These are phyloP conservation scores for Anoplophora glabripennis DNA, from an alignment of 1,140 invertebrate genomes.

Conservation along the genomic window DNA sequence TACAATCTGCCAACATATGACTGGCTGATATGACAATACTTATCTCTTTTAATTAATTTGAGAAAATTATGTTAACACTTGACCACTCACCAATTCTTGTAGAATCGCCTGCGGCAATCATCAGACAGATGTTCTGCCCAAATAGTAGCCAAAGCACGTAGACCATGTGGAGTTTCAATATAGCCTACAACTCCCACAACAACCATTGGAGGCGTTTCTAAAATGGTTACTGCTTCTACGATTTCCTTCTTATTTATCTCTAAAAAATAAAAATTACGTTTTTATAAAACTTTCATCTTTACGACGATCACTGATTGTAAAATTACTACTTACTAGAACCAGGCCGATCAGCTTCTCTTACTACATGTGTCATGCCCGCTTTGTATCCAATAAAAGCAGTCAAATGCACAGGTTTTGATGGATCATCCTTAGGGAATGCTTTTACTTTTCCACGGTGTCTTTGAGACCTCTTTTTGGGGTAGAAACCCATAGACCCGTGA, in stretches of 20 bases:
- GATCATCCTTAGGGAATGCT: conserved; percentile 99
- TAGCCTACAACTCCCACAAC: conserved; percentile 97
- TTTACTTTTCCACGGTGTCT: conserved; percentile 98
- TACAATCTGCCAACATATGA: no score
- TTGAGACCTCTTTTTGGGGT: conserved; percentile 94
- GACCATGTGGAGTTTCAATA: conserved; percentile 96
- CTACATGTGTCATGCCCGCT: conserved; percentile 99
- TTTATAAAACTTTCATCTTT: no score
- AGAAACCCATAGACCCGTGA: conserved; percentile 99
- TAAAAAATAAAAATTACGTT: conserved; percentile 46
- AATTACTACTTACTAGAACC: conserved; percentile 96
- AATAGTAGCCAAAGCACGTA: conserved; percentile 90
- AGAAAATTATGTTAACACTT: neutral
- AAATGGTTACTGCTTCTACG: conserved; percentile 96
- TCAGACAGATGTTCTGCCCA: conserved; percentile 99
- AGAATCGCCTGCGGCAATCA: conserved; percentile 96
- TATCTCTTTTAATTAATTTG: no score
- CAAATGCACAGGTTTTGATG: conserved; percentile 93
- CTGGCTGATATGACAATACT: no score
- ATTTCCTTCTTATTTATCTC: conserved; percentile 99
- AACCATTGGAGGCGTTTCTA: conserved; percentile 98
- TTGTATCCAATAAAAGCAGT: conserved; percentile 99
- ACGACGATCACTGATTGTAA: no score
- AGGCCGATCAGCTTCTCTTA: conserved; percentile 97
- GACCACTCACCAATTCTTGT: conserved; percentile 95